Percentiles rank a stretch among this genome's conserved stretches.
Evolutionary conservation across 2,113 vertebrate species (phyloP).

Genomic region (Bos javanicus): DNA sequence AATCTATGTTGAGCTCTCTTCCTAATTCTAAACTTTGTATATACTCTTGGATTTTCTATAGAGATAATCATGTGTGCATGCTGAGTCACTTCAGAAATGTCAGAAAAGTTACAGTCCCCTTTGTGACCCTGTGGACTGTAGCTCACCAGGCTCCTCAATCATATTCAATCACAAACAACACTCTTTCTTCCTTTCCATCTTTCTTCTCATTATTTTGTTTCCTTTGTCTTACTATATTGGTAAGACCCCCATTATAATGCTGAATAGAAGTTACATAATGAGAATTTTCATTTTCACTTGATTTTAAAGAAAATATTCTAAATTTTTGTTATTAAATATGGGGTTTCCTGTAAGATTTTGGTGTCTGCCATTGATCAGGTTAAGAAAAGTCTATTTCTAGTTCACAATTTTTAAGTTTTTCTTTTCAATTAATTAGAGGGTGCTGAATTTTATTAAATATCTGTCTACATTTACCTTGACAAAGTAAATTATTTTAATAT

Average conservation of each 20-base stretch:
- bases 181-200: background rate
- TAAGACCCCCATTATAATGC: background rate
- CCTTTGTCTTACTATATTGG: background rate
- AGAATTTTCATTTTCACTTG: slow-evolving; percentile 2
- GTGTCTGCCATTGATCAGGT: background rate
- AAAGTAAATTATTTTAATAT: background rate
- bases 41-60: background rate
- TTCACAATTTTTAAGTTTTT: background rate
- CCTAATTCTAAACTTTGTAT: background rate
- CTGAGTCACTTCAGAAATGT: background rate
- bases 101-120: background rate
- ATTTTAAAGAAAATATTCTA: background rate
- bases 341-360: background rate
- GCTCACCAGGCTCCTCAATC: background rate
- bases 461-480: background rate
- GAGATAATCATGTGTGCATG: background rate
- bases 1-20: background rate
- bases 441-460: background rate
- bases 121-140: background rate
- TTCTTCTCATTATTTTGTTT: background rate
- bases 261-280: background rate
- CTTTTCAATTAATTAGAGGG: background rate
- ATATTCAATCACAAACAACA: background rate
- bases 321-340: background rate
- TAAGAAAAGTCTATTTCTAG: background rate